Evolutionary conservation across 2,888 invertebrate species (phyloP), one percentile per base, ranked within the genome.

Genomic region (Hartigia nigra): DNA sequence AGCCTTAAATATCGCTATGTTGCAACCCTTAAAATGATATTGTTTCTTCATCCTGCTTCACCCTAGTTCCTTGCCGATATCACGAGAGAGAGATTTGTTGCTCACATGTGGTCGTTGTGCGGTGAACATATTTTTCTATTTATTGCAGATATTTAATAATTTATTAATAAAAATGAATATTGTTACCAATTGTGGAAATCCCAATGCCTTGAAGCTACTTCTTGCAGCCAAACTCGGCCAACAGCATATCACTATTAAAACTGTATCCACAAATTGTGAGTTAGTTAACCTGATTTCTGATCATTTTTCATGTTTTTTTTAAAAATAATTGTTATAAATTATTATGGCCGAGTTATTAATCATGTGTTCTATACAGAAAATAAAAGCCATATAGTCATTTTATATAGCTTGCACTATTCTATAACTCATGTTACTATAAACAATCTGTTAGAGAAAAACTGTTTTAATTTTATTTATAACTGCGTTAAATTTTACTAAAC

Each of bases 141-240:
- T 89, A 88, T 90, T 90, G 78, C 80, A 82, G 85, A 82, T 89
- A 90, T 89, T 89, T 89, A 89, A 87, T 88, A 84, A 86, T 74
- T 84, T 83, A 84, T 87, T 84, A 85, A 81, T 84, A 79, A 94
- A 92, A 92, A 95, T 96, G 95, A 95, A 94, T 89, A 93, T 96
- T 83, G 94, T 94, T 84, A 95, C 96, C 12, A 97, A 97, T 89
- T 94, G 95, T 87, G 95, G 95, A 86, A 97, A 97, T 92, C 96
- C 96, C 39, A 94, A 95, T 32, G 94, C 95, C 34, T 92, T 97
- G 82, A 97, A 97, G 91, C 89, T 97, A 83, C 88, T 96, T 37
- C 93, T 96, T 86, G 94, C 95, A 80, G 94, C 95, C 12, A 95
- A 95, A 87, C 93, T 95, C 83, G 93, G 94, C 0, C 75, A 80